Evolutionary conservation across 2,797 vertebrate genomes (phyloP).

Genomic region (Benthosema pterotum): DNA sequence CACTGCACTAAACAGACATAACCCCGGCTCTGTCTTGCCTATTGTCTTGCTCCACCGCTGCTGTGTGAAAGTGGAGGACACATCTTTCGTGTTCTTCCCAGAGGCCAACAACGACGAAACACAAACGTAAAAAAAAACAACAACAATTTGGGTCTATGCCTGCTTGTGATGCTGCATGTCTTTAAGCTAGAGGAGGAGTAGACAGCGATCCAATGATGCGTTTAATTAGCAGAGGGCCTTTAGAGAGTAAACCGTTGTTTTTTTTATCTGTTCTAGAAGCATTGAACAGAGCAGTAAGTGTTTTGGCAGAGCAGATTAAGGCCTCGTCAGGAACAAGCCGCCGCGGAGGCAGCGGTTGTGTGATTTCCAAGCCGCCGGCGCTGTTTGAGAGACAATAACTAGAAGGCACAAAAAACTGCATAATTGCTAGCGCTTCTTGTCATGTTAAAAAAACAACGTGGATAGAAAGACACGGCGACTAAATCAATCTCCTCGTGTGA

Average conservation of each 20-base stretch:
- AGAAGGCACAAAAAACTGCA: slow-evolving; percentile 7
- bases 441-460: background rate
- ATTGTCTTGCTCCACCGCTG: no score
- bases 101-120: no score
- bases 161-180: slow-evolving; percentile 2
- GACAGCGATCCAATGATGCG: slow-evolving; percentile 37
- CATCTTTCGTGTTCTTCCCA: no score
- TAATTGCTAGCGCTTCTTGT: slow-evolving; percentile 11
- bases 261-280: slow-evolving; percentile 28
- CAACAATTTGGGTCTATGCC: background rate
- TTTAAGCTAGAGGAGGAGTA: slow-evolving; percentile 22
- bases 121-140: no score
- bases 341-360: no score
- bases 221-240: slow-evolving; percentile 53
- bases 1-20: no score
- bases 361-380: slow-evolving; percentile 1
- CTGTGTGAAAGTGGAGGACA: no score
- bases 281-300: slow-evolving; percentile 25
- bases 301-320: slow-evolving; percentile 35
- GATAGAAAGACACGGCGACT: slow-evolving; percentile 31
- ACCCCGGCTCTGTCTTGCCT: no score
- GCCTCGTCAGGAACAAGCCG: slow-evolving; percentile 9
- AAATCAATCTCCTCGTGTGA: slow-evolving; percentile 46
- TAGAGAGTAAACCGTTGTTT: slow-evolving; percentile 30
- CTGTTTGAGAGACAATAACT: slow-evolving; percentile 20